Conservation (phyloP, 2,113 vertebrate genomes). For the Peromyscus polionotus region DNA sequence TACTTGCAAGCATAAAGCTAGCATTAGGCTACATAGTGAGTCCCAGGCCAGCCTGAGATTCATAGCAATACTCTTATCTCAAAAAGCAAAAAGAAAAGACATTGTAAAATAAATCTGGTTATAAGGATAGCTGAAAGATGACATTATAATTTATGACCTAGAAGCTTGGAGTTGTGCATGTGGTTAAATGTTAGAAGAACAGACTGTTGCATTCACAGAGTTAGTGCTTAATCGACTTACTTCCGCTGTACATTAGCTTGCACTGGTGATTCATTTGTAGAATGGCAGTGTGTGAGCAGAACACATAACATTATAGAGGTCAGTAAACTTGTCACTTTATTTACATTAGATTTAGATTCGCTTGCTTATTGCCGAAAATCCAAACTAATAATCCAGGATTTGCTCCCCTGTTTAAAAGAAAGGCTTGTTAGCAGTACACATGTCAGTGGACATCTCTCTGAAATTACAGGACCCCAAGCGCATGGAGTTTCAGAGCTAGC, state of each 20-base stretch:
- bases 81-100: background rate
- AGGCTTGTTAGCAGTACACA: background rate
- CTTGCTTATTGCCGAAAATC: slow-evolving; percentile 20
- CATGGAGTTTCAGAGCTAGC: background rate
- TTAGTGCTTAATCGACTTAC: background rate
- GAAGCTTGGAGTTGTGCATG: background rate
- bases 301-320: background rate
- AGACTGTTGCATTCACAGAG: background rate
- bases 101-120: slow-evolving; percentile 7
- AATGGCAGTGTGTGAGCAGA: background rate
- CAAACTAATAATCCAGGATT: background rate
- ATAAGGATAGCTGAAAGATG: background rate
- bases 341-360: slow-evolving; percentile 28
- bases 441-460: background rate
- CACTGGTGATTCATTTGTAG: background rate
- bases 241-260: background rate
- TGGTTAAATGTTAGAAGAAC: slow-evolving; percentile 14
- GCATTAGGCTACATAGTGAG: too few relatives aligned
- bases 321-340: background rate
- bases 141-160: background rate
- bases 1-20: background rate
- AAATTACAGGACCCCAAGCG: background rate
- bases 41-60: background rate
- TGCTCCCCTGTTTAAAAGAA: slow-evolving; percentile 26
- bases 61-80: background rate